Percentiles rank a stretch among this genome's conserved stretches.
Conservation (phyloP, 2,797 vertebrate species). For the Zonotrichia albicollis region DNA sequence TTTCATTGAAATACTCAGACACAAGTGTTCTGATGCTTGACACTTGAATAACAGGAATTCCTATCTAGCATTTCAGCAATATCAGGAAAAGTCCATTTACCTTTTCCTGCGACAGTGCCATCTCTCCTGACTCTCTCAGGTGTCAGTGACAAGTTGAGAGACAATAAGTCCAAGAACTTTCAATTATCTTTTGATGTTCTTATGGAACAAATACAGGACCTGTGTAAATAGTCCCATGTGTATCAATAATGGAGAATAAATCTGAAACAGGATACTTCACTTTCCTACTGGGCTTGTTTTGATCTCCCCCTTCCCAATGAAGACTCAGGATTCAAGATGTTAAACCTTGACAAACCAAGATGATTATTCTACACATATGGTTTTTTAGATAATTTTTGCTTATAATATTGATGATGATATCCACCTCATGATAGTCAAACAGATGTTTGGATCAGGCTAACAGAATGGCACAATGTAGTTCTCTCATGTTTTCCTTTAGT, state of each 20-base stretch:
- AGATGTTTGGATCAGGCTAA: neutral
- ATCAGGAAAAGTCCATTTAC: neutral
- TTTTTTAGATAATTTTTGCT: neutral
- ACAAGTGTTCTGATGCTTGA: neutral
- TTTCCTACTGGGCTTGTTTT: neutral
- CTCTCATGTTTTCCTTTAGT: neutral
- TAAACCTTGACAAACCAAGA: neutral
- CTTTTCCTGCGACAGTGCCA: neutral
- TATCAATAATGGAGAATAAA: neutral
- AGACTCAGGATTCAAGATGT: neutral
- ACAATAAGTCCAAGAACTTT: neutral
- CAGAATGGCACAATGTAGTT: neutral
- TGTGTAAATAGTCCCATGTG: neutral
- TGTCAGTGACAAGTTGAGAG: neutral
- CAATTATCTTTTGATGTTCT: neutral
- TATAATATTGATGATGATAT: neutral
- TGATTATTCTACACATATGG: neutral
- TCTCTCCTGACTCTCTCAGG: neutral
- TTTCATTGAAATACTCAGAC: neutral
- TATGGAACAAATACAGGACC: neutral
- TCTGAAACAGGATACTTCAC: neutral
- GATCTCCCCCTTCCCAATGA: neutral
- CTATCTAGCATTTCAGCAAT: neutral
- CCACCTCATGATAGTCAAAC: neutral
- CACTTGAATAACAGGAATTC: neutral